A percentile compares a stretch with the other conserved stretches of the same genome.
Conservation (phyloP, 2,888 invertebrate species). For the Leucophenga montana region DNA sequence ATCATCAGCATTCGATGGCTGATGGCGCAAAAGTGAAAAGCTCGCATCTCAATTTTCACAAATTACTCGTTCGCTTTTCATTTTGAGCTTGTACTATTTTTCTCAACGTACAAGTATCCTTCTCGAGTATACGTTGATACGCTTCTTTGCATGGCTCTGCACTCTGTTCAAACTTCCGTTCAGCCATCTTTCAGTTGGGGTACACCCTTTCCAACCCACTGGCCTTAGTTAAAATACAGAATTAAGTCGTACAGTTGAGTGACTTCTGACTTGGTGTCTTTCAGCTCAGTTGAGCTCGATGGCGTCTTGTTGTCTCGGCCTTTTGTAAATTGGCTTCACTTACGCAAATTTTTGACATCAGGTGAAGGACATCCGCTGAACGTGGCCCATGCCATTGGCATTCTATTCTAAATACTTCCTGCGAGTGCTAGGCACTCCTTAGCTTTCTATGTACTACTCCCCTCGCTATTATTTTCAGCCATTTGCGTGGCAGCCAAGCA, state of each 20-base stretch:
- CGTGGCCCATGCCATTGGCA: background rate
- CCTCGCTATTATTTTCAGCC: too few species aligned
- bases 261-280: constrained; percentile 36
- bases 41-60: constrained; percentile 57
- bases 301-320: constrained; percentile 23
- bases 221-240: constrained; percentile 53
- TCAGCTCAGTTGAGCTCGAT: background rate
- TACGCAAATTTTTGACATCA: constrained; percentile 41
- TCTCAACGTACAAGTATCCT: background rate
- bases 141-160: background rate
- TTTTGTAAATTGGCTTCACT: constrained; percentile 49
- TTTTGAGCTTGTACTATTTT: constrained; percentile 23
- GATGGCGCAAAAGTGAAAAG: constrained; percentile 42
- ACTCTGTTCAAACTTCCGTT: background rate
- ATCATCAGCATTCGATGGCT: background rate
- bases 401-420: constrained; percentile 20
- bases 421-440: background rate
- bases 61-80: constrained; percentile 53
- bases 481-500: background rate
- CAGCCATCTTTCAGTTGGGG: constrained; percentile 34
- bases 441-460: too few species aligned
- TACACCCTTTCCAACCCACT: too few species aligned
- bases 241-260: constrained; percentile 60
- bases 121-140: background rate
- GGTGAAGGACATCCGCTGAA: constrained; percentile 43